Conservation (phyloP, 2,888 invertebrate genomes). For the Margaritifera margaritifera region DNA sequence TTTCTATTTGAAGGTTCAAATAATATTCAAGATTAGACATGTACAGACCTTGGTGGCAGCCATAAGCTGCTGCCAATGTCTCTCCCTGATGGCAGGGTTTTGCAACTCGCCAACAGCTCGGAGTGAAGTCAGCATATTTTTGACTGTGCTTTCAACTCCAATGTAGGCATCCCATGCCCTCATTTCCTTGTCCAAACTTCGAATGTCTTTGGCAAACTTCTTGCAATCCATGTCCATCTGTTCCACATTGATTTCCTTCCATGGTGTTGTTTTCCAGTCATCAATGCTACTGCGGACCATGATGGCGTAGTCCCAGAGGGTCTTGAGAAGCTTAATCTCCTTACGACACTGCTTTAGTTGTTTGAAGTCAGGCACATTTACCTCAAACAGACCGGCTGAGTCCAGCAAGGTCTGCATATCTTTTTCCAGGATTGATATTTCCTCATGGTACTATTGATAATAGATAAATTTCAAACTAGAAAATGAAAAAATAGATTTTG, state of each 20-base stretch:
- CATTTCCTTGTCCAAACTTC: constrained; percentile 93
- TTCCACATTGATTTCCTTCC: constrained; percentile 97
- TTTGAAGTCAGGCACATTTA: constrained; percentile 95
- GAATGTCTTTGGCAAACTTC: constrained; percentile 87
- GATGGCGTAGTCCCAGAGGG: constrained; percentile 95
- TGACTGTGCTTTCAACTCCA: constrained; percentile 91
- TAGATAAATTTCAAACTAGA: too few relatives aligned
- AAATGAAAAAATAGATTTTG: too few relatives aligned
- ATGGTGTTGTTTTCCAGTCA: constrained; percentile 97
- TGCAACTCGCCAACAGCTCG: constrained; percentile 96
- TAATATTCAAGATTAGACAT: not conserved
- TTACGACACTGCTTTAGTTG: constrained; percentile 91
- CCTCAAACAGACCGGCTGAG: constrained; percentile 94
- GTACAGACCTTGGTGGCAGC: constrained; percentile 85
- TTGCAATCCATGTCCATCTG: constrained; percentile 99
- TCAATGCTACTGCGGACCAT: constrained; percentile 93
- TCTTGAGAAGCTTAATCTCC: constrained; percentile 84
- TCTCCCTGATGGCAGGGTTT: constrained; percentile 94
- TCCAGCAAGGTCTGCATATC: constrained; percentile 90
- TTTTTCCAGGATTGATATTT: constrained; percentile 85
- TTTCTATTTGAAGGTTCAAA: too few relatives aligned
- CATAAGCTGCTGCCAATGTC: constrained; percentile 98
- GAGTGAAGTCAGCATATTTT: constrained; percentile 95
- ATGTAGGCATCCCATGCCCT: constrained; percentile 93
- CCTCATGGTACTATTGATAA: constrained; percentile 79